phyloP scores from a whole-genome alignment of 2,113 vertebrate genomes.

The Pseudorectes ferrugineus region DNA sequence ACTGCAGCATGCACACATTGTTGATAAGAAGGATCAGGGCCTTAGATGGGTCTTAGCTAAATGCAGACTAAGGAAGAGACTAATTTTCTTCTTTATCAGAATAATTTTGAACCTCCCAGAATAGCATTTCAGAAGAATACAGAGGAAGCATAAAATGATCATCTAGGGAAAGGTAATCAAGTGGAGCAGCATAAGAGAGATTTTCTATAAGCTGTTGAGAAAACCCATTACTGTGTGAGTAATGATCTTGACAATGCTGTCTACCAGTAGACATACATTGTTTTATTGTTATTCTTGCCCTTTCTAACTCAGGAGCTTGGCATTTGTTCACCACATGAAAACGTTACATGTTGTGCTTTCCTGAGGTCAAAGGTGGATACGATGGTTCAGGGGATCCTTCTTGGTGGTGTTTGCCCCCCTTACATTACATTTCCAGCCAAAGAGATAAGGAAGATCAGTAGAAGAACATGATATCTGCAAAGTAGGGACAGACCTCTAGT shows the following conservation, averaged over 20 bases:
- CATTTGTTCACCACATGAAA: neutral
- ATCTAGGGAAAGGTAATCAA: neutral
- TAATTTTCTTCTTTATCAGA: neutral
- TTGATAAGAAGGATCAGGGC: neutral
- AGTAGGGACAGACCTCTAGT: accelerated
- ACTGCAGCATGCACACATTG: too few relatives aligned
- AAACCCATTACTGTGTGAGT: neutral
- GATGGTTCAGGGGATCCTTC: neutral
- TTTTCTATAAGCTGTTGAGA: neutral
- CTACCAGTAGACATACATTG: neutral
- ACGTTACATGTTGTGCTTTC: neutral
- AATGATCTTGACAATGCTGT: neutral
- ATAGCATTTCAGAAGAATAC: neutral
- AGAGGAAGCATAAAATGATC: neutral
- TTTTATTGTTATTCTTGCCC: neutral
- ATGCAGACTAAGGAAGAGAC: neutral
- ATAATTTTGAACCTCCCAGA: neutral
- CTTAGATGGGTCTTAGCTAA: neutral
- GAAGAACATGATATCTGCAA: neutral
- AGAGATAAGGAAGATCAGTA: neutral
- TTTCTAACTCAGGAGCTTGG: neutral
- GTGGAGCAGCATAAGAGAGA: neutral
- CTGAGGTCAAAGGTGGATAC: neutral
- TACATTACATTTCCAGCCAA: neutral
- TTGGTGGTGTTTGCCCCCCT: neutral